These are phyloP conservation scores for Mamestra brassicae DNA, from an alignment of 2,888 invertebrate genomes.

Conservation along the genomic window DNA sequence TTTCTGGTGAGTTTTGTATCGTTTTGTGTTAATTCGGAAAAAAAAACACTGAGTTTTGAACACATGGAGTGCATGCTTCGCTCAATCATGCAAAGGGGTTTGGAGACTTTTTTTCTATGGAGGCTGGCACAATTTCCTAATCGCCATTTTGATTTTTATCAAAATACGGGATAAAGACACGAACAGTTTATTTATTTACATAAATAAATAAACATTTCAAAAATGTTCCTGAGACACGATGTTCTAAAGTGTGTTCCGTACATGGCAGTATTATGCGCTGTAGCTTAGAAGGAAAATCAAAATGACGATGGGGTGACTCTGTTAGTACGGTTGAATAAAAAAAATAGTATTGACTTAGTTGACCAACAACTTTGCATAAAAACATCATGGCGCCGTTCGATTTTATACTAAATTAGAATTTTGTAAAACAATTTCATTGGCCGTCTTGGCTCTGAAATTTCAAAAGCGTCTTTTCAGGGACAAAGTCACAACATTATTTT, in stretches of 20 bases:
- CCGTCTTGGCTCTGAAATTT: not conserved
- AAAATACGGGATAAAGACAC: no score
- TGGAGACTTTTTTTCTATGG: not conserved
- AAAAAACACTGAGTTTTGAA: slow-evolving; percentile 1
- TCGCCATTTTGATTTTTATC: not conserved
- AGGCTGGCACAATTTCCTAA: no score
- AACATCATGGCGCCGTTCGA: no score
- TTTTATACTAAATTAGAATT: not conserved
- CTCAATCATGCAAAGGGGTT: not conserved
- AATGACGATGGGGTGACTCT: not conserved
- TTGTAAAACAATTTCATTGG: not conserved
- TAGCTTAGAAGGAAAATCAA: not conserved
- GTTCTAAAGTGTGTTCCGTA: not conserved
- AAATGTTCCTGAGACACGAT: not conserved
- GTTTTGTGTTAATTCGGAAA: slow-evolving; percentile 1
- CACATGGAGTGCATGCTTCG: slow-evolving; percentile 7
- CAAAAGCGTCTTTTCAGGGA: not conserved
- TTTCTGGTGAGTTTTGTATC: slow-evolving; percentile 24
- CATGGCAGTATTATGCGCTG: not conserved
- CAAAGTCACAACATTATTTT: no score
- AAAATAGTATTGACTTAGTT: not conserved
- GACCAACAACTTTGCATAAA: not conserved
- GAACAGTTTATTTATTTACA: no score
- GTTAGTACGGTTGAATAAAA: not conserved
- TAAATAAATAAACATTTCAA: no score